Evolutionary conservation across 2,888 invertebrate species (phyloP), one percentile per base, ranked within the genome.

Genomic region (Polyommatus icarus): DNA sequence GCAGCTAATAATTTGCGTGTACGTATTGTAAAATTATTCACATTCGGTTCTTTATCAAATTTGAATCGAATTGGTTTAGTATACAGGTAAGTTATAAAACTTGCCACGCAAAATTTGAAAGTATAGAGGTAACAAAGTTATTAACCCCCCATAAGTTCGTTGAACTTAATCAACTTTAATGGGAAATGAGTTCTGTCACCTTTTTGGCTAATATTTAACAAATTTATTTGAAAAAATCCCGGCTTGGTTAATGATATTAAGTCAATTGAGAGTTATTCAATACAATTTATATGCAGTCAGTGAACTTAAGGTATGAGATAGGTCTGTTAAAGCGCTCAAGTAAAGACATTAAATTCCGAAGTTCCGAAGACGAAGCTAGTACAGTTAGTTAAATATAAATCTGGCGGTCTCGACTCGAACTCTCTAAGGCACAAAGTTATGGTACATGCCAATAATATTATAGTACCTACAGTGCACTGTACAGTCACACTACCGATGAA

Each of bases 1-100:
- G 84, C 89, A 89, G 84, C 85, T 85, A 85, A 86, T 83, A 82
- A 81, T 81, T 80, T 81, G 78, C 77, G 77, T 29, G 67, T 79
- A 78, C 78, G 79, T 80, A 81, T 80, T 80, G 78, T 78, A 77
- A 24, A 24, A 75, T 29, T 50, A 54, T 50, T 24, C 24, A 46
- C 20, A 50, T 73, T 75, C 18, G 18, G 24, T 24, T 54, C 24
- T 75, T 50, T 29, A 75, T 50, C 54, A 75, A 24, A 54, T 75
- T 50, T 46, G 12, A 46, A 20, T 46, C n/a, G 10, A 73, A 46
- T 73, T 24, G 40, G 20, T 73, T 50, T 12, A 36, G 7, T 36
- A 36, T 36, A 36, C 36, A 36, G 7, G 36, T 36, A 36, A 36
- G 36, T 7, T 36, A 36, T 36, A 36, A 7, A 36, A 36, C 4